A percentile compares a stretch with the other conserved stretches of the same genome.
These are phyloP conservation scores for Agrochola circellaris DNA, from an alignment of 2,888 invertebrate genomes.

Conservation along the genomic window DNA sequence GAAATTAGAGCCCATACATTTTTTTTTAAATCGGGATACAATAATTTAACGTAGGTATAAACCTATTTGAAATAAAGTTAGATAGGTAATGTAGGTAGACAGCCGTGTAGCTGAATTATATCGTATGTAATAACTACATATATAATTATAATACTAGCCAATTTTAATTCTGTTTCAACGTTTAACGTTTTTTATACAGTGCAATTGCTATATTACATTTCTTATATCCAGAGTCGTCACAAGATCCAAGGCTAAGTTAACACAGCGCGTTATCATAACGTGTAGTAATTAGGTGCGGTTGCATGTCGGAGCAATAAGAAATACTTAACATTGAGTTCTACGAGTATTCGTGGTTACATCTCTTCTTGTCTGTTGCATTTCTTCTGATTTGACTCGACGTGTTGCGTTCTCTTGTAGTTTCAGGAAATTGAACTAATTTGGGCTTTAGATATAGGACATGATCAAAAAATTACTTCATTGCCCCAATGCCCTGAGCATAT, in stretches of 20 bases:
- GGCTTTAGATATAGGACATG: background rate
- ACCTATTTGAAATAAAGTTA: conserved; percentile 20
- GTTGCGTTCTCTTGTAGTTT: conserved; percentile 56
- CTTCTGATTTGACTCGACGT: conserved; percentile 46
- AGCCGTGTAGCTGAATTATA: conserved; percentile 8
- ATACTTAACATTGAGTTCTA: conserved; percentile 26
- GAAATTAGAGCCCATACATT: background rate
- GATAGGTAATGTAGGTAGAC: conserved; percentile 44
- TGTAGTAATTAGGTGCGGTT: conserved; percentile 40
- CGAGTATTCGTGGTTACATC: conserved; percentile 42
- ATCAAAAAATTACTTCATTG: conserved; percentile 18
- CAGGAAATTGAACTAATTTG: conserved; percentile 4
- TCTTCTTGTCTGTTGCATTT: conserved; percentile 43
- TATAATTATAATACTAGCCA: conserved; percentile 1
- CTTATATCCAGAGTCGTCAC: conserved; percentile 28
- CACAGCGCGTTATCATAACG: conserved; percentile 9
- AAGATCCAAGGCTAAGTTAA: conserved; percentile 36
- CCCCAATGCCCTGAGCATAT: too few relatives aligned
- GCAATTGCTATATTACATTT: background rate
- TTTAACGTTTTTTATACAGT: background rate
- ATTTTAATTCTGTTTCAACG: background rate
- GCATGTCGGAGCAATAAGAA: conserved; percentile 44
- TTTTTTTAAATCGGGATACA: background rate
- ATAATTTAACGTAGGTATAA: background rate
- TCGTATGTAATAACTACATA: conserved; percentile 12